Evolutionary conservation across 2,888 invertebrate genomes (phyloP).

Genomic region (Coenonympha arcania): DNA sequence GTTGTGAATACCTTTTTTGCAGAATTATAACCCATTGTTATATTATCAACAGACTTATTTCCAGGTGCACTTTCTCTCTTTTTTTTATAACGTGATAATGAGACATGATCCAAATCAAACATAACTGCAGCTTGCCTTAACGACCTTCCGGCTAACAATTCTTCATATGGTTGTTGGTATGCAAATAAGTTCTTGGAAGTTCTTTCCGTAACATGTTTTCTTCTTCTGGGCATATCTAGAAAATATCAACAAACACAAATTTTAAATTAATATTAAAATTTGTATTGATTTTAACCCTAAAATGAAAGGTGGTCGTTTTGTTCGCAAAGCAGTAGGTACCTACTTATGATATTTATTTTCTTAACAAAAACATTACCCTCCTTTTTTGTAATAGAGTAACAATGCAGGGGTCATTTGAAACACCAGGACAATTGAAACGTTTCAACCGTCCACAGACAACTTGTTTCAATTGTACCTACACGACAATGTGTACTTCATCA

Average conservation of each 20-base stretch:
- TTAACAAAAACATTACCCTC: not conserved
- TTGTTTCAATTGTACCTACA: not conserved
- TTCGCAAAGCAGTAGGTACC: not conserved
- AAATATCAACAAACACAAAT: not conserved
- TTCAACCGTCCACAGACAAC: not conserved
- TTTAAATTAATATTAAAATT: not conserved
- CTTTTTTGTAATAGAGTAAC: not conserved
- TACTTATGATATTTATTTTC: not conserved
- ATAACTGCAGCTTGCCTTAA: not conserved
- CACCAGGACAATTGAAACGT: not conserved
- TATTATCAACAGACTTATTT: constrained; percentile 9
- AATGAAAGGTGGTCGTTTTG: not conserved
- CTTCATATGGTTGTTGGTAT: not conserved
- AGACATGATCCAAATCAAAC: constrained; percentile 6
- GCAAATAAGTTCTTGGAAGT: not conserved
- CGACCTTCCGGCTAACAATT: not conserved
- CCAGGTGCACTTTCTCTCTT: constrained; percentile 5
- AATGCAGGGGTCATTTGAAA: not conserved
- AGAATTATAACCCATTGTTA: constrained; percentile 21
- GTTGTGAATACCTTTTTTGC: constrained; percentile 18
- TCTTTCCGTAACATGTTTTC: not conserved
- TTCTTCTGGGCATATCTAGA: not conserved
- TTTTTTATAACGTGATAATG: constrained; percentile 8
- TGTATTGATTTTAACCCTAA: not conserved
- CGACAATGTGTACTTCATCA: not conserved